Evolutionary conservation across 1,140 invertebrate species (phyloP).

Genomic region (Trypoxylus dichotomus): DNA sequence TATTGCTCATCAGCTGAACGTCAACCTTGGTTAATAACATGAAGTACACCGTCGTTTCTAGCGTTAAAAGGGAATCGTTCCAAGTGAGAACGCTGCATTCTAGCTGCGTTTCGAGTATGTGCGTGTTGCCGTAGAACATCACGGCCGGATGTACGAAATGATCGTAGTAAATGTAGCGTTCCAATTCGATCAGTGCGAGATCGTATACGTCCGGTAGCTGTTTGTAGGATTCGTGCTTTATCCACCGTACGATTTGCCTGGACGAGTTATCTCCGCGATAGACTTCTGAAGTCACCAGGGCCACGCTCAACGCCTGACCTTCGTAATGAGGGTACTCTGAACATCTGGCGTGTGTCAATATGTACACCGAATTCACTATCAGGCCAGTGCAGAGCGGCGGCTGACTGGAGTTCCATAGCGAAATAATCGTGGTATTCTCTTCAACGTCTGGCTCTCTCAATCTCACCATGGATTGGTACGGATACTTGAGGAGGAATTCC

Average conservation of each 20-base stretch:
- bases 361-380: constrained; percentile 4
- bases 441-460: background rate
- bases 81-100: background rate
- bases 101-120: background rate
- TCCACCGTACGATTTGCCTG: background rate
- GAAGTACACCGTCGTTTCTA: background rate
- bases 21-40: background rate
- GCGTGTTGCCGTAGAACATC: background rate
- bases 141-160: constrained; percentile 6
- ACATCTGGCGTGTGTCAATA: constrained; percentile 1
- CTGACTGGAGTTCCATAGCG: background rate
- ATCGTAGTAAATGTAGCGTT: background rate
- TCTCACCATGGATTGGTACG: background rate
- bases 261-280: background rate
- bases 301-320: background rate
- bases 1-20: background rate
- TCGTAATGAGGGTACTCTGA: background rate
- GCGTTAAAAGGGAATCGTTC: background rate
- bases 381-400: background rate
- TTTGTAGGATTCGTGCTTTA: background rate
- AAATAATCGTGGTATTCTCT: background rate
- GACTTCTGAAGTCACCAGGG: background rate
- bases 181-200: background rate
- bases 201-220: background rate
- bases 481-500: background rate